Conservation (phyloP, 2,797 vertebrate genomes). For the Rhinophrynus dorsalis region DNA sequence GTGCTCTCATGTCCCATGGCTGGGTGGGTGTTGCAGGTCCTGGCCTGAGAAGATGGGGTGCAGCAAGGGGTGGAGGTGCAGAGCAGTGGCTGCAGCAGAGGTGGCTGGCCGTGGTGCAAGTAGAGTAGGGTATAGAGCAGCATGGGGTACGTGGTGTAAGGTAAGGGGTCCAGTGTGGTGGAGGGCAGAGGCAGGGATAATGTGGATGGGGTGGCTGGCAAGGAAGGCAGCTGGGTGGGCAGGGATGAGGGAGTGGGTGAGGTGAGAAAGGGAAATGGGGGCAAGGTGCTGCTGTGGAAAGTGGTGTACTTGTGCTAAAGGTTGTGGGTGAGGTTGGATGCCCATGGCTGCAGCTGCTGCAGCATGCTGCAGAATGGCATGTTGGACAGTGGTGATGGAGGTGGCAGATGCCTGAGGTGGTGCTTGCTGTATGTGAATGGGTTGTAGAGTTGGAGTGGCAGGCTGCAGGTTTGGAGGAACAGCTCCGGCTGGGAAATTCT, state of each 20-base stretch:
- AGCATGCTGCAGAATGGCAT: conserved; percentile 94
- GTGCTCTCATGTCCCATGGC: conserved; percentile 87
- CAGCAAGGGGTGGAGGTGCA: conserved; percentile 93
- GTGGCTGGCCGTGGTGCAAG: conserved; percentile 82
- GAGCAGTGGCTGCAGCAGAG: conserved; percentile 86
- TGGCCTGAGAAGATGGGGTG: conserved; percentile 99
- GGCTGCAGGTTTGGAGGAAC: conserved; percentile 73
- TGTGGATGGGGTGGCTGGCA: conserved; percentile 94
- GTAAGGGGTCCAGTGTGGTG: conserved; percentile 87
- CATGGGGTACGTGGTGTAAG: conserved; percentile 89
- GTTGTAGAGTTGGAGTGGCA: conserved; percentile 78
- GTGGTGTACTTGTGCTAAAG: conserved; percentile 85
- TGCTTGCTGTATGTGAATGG: conserved; percentile 95
- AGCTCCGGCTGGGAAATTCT: conserved; percentile 84
- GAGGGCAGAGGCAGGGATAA: conserved; percentile 94
- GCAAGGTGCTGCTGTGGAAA: conserved; percentile 84
- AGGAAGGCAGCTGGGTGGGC: conserved; percentile 92
- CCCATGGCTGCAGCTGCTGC: conserved; percentile 88
- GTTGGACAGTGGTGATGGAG: conserved; percentile 92
- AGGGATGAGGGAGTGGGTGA: conserved; percentile 91
- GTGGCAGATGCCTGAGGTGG: conserved; percentile 81
- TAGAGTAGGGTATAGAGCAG: conserved; percentile 90
- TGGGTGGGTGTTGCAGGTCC: conserved; percentile 97
- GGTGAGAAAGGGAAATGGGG: conserved; percentile 76
- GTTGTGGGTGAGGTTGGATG: conserved; percentile 89